Percentiles rank a stretch among this genome's conserved stretches.
Evolutionary conservation across 2,888 invertebrate species (phyloP).

Genomic region (Hololepta plana): DNA sequence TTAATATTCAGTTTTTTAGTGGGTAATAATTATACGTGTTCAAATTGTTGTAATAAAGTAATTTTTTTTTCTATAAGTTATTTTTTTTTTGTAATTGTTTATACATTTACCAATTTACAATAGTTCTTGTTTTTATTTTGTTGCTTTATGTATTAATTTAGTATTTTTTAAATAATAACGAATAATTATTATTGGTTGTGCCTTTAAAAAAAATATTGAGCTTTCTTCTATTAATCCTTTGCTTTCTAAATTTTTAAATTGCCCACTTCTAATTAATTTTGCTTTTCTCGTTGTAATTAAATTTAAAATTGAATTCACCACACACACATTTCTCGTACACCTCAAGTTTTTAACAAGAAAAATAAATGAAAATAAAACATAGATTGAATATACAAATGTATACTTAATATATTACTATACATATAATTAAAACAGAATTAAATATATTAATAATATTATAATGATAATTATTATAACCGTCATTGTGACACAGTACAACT

Average conservation of each 20-base stretch:
- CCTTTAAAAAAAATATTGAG: no score
- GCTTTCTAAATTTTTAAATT: no score
- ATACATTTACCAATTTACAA: no score
- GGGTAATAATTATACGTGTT: no score
- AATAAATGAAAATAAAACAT: conserved; percentile 6
- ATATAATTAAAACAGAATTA: conserved; percentile 5
- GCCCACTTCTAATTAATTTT: no score
- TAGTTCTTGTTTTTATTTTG: no score
- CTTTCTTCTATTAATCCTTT: no score
- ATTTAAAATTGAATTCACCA: conserved; percentile 7
- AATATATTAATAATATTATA: not conserved
- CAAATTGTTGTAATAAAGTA: no score
- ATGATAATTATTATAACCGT: conserved; percentile 4
- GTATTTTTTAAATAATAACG: conserved; percentile 2
- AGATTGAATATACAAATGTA: conserved; percentile 8
- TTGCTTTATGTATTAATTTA: no score
- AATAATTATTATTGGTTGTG: not conserved
- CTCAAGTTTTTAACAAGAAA: conserved; percentile 8
- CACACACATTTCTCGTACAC: conserved; percentile 8
- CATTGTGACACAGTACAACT: conserved; percentile 12
- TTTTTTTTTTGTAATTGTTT: no score
- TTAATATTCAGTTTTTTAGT: conserved; percentile 11
- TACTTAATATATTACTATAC: conserved; percentile 7
- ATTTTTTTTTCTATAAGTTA: no score
- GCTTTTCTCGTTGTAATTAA: conserved; percentile 5